Percentiles rank a stretch among this genome's conserved stretches.
Conservation (phyloP, 2,888 invertebrate genomes). For the Folsomia manolachei region DNA sequence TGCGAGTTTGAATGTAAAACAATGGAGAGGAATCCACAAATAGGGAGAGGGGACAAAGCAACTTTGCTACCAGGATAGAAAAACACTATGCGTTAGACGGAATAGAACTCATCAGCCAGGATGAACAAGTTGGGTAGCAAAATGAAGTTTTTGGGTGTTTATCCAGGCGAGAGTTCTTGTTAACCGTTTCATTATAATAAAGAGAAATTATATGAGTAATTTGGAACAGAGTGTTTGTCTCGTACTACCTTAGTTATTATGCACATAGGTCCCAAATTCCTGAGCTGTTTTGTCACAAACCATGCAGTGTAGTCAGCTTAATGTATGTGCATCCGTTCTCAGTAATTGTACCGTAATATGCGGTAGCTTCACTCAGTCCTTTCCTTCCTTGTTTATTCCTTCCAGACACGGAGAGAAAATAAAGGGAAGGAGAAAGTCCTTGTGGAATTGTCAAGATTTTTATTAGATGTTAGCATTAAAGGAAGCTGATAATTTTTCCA, state of each 20-base stretch:
- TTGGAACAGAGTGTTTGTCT: not conserved
- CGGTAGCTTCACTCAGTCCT: no score
- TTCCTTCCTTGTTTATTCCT: no score
- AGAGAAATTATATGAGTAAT: slow-evolving; percentile 22
- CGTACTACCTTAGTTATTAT: no score
- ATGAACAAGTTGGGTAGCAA: slow-evolving; percentile 8
- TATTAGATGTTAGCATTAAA: slow-evolving; percentile 31
- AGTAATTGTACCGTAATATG: no score
- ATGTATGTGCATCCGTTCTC: no score
- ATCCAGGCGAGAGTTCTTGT: slow-evolving; percentile 14
- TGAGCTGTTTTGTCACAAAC: not conserved
- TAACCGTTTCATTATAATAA: slow-evolving; percentile 23
- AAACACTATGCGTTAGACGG: no score
- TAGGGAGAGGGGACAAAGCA: no score
- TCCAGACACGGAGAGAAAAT: no score
- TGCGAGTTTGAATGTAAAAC: not conserved
- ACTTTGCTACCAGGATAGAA: no score
- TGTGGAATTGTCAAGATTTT: slow-evolving; percentile 26
- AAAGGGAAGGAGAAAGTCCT: slow-evolving; percentile 2
- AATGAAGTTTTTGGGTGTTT: slow-evolving; percentile 15
- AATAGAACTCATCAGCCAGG: slow-evolving; percentile 14
- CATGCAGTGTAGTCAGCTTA: no score
- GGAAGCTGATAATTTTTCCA: slow-evolving; percentile 30
- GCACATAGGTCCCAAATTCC: no score
- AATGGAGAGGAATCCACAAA: slow-evolving; percentile 10